Percentiles rank a stretch among this genome's conserved stretches.
Conservation (phyloP, 2,797 vertebrate species). For the Gobio occitaniae region DNA sequence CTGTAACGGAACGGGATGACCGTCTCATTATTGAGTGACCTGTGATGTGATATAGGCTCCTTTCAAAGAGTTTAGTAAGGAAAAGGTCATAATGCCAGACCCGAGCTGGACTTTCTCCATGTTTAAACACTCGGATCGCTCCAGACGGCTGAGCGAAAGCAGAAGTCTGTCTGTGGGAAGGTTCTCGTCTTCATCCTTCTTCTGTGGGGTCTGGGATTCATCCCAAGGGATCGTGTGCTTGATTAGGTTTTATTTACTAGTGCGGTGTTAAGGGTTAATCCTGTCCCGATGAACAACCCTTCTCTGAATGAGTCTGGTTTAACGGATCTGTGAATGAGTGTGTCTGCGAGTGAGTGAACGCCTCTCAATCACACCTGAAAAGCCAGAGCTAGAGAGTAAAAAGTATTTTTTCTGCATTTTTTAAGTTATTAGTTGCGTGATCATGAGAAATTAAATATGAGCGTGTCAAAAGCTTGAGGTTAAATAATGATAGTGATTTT, state of each 20-base stretch:
- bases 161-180: constrained; percentile 57
- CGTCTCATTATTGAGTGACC: background rate
- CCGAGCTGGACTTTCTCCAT: constrained; percentile 70
- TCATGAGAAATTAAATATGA: constrained; percentile 1
- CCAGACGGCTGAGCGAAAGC: constrained; percentile 70
- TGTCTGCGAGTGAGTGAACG: background rate
- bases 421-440: constrained; percentile 55
- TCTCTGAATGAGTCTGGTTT: constrained; percentile 65
- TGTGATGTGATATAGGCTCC: background rate
- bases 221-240: constrained; percentile 68
- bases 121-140: constrained; percentile 66
- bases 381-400: constrained; percentile 58
- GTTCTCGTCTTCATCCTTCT: constrained; percentile 47
- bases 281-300: background rate
- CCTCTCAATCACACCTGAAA: constrained; percentile 56
- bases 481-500: constrained; percentile 12
- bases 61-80: background rate
- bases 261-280: constrained; percentile 63
- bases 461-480: background rate
- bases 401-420: constrained; percentile 74
- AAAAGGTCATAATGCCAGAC: constrained; percentile 33
- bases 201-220: constrained; percentile 59
- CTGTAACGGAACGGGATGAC: background rate
- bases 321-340: constrained; percentile 71
- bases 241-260: constrained; percentile 68